phyloP scores from a whole-genome alignment of 2,797 vertebrate species.

The Centropyge bicolor region DNA sequence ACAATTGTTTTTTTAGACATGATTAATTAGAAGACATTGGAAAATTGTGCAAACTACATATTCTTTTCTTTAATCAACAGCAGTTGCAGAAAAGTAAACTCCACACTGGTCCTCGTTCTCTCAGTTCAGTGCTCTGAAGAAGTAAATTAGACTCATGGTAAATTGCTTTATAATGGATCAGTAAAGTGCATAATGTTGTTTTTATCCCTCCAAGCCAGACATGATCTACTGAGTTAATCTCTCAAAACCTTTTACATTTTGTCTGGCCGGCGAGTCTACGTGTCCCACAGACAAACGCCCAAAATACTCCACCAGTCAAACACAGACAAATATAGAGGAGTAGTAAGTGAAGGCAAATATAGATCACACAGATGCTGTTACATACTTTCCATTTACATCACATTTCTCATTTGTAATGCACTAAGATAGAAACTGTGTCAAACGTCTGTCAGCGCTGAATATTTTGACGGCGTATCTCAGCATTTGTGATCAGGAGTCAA shows the following conservation, averaged over 20 bases:
- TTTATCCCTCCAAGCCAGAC: constrained; percentile 46
- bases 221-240: constrained; percentile 51
- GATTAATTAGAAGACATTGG: background rate
- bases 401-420: constrained; percentile 9
- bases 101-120: constrained; percentile 30
- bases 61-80: background rate
- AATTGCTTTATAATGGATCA: constrained; percentile 60
- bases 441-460: constrained; percentile 43
- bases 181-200: constrained; percentile 54
- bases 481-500: constrained; percentile 13
- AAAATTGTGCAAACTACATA: background rate
- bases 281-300: constrained; percentile 29
- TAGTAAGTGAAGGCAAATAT: constrained; percentile 36
- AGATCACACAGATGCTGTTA: constrained; percentile 55
- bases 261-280: constrained; percentile 32
- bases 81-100: background rate
- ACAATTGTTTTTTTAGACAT: background rate
- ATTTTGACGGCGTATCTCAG: background rate
- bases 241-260: constrained; percentile 49
- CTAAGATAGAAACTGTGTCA: constrained; percentile 39
- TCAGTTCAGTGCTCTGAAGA: constrained; percentile 33
- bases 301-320: constrained; percentile 44
- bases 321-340: constrained; percentile 44
- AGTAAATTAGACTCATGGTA: constrained; percentile 38
- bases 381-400: constrained; percentile 8